phyloP scores from a whole-genome alignment of 1,140 invertebrate species.

The Arion vulgaris region DNA sequence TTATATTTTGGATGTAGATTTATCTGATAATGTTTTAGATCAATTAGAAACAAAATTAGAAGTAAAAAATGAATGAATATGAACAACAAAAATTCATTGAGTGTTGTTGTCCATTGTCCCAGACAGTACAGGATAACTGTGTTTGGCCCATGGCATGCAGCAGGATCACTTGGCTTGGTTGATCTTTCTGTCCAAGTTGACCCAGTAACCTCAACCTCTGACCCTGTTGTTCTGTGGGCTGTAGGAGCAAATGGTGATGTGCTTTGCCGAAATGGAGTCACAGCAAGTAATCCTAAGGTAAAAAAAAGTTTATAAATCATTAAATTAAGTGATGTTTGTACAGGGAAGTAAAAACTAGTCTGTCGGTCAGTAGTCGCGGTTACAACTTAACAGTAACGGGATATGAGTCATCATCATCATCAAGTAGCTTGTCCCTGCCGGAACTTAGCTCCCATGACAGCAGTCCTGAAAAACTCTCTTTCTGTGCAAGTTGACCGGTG shows the following conservation, averaged over 20 bases:
- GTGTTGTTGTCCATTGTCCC: not conserved
- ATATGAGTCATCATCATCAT: too few relatives aligned
- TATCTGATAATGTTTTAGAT: too few relatives aligned
- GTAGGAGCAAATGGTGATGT: constrained; percentile 87
- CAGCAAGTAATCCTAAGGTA: constrained; percentile 80
- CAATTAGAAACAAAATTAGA: too few relatives aligned
- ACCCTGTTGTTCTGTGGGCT: constrained; percentile 82
- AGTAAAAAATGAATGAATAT: too few relatives aligned
- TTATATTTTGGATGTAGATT: too few relatives aligned
- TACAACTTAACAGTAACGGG: too few relatives aligned
- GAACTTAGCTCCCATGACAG: too few relatives aligned
- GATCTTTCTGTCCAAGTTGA: constrained; percentile 75
- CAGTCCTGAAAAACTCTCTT: too few relatives aligned
- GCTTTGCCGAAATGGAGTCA: constrained; percentile 84
- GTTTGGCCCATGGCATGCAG: constrained; percentile 4
- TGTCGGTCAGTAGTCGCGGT: too few relatives aligned
- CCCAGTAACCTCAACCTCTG: constrained; percentile 75
- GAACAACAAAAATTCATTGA: not conserved
- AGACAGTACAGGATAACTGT: constrained; percentile 1
- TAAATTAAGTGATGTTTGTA: not conserved
- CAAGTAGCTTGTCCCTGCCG: too few relatives aligned
- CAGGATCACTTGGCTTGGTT: constrained; percentile 2
- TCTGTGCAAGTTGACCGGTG: too few relatives aligned
- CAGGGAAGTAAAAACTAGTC: too few relatives aligned
- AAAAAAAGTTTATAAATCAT: constrained; percentile 60